Conservation (phyloP, 2,888 invertebrate species). For the Sympetrum striolatum region DNA sequence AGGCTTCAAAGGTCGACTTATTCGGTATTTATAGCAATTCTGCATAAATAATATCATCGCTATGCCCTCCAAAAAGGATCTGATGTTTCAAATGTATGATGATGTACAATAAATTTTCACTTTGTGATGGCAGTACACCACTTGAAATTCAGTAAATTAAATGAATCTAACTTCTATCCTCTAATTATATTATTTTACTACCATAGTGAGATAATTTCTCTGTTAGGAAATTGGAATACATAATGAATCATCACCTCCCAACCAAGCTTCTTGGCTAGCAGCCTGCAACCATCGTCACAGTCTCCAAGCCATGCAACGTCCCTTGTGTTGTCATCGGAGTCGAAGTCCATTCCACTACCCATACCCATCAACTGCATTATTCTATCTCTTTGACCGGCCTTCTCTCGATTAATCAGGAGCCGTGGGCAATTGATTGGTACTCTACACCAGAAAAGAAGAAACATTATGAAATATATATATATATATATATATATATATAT, state of each 20-base stretch:
- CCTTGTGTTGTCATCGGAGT: constrained; percentile 67
- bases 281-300: constrained; percentile 80
- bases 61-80: no score
- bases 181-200: no score
- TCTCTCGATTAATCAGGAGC: constrained; percentile 86
- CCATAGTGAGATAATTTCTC: neutral
- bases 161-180: no score
- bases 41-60: no score
- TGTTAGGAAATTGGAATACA: neutral
- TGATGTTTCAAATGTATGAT: no score
- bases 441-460: constrained; percentile 55
- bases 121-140: no score
- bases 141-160: no score
- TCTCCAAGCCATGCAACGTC: constrained; percentile 85
- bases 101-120: no score
- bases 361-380: constrained; percentile 58
- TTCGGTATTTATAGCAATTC: no score
- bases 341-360: constrained; percentile 72
- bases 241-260: constrained; percentile 70
- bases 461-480: no score
- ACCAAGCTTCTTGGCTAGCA: constrained; percentile 77
- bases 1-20: no score
- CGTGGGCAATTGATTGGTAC: constrained; percentile 78
- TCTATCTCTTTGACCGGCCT: constrained; percentile 56
- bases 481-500: no score